A percentile compares a stretch with the other conserved stretches of the same genome.
Conservation (phyloP, 2,113 vertebrate species). For the Bothrops jararaca region DNA sequence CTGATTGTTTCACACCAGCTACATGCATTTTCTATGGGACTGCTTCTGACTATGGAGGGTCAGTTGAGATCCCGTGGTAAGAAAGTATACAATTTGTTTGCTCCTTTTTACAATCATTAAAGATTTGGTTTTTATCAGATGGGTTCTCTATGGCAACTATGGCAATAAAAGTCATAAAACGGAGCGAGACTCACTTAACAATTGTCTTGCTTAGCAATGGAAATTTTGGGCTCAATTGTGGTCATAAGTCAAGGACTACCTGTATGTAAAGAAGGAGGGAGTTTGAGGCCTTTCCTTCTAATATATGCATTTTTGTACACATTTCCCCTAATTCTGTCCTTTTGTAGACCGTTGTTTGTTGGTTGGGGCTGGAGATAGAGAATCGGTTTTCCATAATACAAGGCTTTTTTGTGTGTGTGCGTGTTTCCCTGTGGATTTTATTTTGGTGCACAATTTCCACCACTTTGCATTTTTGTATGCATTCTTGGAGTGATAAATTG, state of each 20-base stretch:
- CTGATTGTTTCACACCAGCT: neutral
- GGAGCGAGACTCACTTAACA: neutral
- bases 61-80: neutral
- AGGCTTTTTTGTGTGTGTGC: neutral
- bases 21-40: neutral
- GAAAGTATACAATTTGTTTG: neutral
- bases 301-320: neutral
- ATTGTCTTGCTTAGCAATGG: neutral
- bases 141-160: neutral
- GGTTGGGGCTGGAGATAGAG: neutral
- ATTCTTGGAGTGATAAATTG: neutral
- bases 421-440: neutral
- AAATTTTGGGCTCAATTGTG: neutral
- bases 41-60: neutral
- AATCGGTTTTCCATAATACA: neutral
- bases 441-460: neutral
- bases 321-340: neutral
- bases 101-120: neutral
- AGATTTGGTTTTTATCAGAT: neutral
- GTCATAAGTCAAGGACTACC: neutral
- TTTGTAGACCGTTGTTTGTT: neutral
- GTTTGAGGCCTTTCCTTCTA: neutral
- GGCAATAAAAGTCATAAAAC: neutral
- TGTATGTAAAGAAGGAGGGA: neutral
- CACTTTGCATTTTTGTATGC: neutral